Evolutionary conservation across 2,888 invertebrate genomes (phyloP), one percentile per base, ranked within the genome.

Genomic region (Calliphora vomitoria): DNA sequence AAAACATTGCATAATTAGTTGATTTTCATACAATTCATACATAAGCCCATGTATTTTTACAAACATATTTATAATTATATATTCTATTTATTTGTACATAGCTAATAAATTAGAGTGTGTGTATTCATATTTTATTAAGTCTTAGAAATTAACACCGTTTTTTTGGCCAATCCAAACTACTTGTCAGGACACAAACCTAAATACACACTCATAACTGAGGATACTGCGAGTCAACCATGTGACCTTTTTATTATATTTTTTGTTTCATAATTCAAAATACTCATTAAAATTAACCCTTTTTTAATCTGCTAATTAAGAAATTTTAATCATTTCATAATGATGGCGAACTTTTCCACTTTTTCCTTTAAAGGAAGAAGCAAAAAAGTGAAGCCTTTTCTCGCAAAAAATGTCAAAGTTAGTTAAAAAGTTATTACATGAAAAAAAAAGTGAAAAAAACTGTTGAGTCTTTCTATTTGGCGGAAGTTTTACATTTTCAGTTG

Each of bases 231-330:
- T 13, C 47, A 18, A 35, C 5, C 44, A 41, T 25, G 20, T 44
- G 78, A 79, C 68, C 60, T 47, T 79, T 79, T 69, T 44, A 13
- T 41, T 55, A 8, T 41, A 20, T 53, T 62, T 25, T 31, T 44
- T 64, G n/a, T 50, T 18, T 79, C 15, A 15, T 25, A 74, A 53
- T 53, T 82, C 13, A 58, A 74, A 64, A 66, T 44, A 66, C 55
- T 66, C 55, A 74, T 69, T 74, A 55, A 44, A 53, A 64, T 35
- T 44, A 35, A 74, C 58, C 64, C 50, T 58, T 74, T 69, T 79
- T 62, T 89, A 90, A 89, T 86, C 85, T 86, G 66, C 75, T 90
- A 90, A 90, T 90, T 92, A 90, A 64, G 89, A 90, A 44, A 90
- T 90, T 89, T 90, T 89, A 88, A 90, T 90, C 86, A 90, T 89